phyloP scores from a whole-genome alignment of 2,113 vertebrate species.

The Empidonax alnorum region DNA sequence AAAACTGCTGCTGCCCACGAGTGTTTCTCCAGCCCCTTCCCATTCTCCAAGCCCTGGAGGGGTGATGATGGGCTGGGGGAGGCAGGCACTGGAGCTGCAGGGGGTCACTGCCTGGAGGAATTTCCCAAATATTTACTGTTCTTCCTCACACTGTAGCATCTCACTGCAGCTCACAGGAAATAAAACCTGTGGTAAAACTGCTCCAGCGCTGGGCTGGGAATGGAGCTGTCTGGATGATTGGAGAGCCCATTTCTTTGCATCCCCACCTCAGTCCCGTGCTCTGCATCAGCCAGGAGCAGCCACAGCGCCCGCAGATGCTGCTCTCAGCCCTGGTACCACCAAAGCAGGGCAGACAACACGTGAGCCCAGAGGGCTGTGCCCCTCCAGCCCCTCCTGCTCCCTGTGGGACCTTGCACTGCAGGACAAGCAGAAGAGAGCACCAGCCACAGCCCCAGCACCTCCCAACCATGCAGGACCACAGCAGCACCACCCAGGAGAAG shows the following conservation, averaged over 20 bases:
- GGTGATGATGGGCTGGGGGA: neutral
- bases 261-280: rapidly evolving
- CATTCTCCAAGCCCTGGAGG: neutral
- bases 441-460: neutral
- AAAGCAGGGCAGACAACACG: rapidly evolving
- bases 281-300: neutral
- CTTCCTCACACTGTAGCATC: neutral
- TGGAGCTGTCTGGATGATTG: neutral
- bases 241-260: neutral
- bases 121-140: neutral
- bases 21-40: neutral
- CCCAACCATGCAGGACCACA: neutral
- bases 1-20: neutral
- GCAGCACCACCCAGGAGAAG: neutral
- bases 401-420: rapidly evolving
- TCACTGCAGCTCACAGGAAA: neutral
- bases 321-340: too few species aligned
- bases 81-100: neutral
- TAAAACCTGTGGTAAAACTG: neutral
- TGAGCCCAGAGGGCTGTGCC: neutral
- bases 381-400: neutral
- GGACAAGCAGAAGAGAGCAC: neutral
- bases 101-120: neutral
- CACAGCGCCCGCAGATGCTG: neutral
- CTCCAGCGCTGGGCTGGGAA: neutral